Evolutionary conservation across 23 tunicate species (phyloP).

Genomic region (Trididemnum miniatum): DNA sequence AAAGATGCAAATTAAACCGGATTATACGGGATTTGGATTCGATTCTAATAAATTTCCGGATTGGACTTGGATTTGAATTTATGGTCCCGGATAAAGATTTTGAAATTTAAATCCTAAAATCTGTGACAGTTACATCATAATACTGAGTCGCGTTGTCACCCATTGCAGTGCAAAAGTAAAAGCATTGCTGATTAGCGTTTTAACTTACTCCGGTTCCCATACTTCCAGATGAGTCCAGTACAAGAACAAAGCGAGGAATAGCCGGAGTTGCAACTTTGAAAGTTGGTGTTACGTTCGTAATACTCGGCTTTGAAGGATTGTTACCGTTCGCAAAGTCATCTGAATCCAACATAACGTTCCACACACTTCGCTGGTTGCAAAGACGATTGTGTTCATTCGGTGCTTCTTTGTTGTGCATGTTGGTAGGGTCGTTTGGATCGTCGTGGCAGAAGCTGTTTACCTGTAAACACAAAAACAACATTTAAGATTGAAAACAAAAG

Average conservation of each 20-base stretch:
- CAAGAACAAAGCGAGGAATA: slow-evolving; percentile 50
- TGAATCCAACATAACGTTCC: slow-evolving; percentile 57
- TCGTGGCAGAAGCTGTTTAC: slow-evolving; percentile 58
- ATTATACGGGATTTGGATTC: too few relatives aligned
- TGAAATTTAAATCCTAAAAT: too few relatives aligned
- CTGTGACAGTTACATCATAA: too few relatives aligned
- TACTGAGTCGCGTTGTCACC: too few relatives aligned
- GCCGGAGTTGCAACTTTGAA: slow-evolving; percentile 40
- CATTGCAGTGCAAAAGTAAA: too few relatives aligned
- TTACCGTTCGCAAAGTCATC: slow-evolving; percentile 32
- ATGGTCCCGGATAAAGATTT: too few relatives aligned
- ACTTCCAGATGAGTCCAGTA: slow-evolving; percentile 71
- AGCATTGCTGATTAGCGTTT: too few relatives aligned
- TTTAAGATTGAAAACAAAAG: too few relatives aligned
- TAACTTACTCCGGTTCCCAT: slow-evolving; percentile 47
- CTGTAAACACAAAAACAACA: too few relatives aligned
- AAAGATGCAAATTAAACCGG: too few relatives aligned
- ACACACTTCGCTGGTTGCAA: slow-evolving; percentile 64
- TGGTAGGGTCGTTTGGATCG: slow-evolving; percentile 44
- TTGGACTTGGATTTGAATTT: too few relatives aligned
- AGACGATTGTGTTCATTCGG: slow-evolving; percentile 72
- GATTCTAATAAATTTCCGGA: too few relatives aligned
- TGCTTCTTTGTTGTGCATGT: slow-evolving; percentile 57
- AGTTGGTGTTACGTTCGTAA: slow-evolving; percentile 24
- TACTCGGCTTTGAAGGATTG: slow-evolving; percentile 37